phyloP scores from a whole-genome alignment of 1,140 invertebrate genomes.

The Gryon sp. region DNA sequence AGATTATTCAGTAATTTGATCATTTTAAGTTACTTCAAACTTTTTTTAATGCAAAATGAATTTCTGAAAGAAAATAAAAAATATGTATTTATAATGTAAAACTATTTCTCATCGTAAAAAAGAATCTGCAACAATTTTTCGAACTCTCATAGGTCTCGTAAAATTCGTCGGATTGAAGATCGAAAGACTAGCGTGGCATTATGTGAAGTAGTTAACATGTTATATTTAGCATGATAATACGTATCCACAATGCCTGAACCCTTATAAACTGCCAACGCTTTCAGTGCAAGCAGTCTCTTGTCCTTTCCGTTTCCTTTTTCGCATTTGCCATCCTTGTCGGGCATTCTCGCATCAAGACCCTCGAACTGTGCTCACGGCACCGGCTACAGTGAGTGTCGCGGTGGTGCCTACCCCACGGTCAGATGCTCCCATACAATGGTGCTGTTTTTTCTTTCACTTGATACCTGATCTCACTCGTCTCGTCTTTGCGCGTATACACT shows the following conservation, averaged over 20 bases:
- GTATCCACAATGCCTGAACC: constrained; percentile 76
- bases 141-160: constrained; percentile 44
- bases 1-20: too few relatives aligned
- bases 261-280: constrained; percentile 80
- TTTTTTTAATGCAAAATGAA: too few relatives aligned
- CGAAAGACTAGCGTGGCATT: constrained; percentile 67
- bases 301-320: constrained; percentile 64
- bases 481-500: constrained; percentile 39
- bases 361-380: constrained; percentile 50
- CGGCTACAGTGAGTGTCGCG: constrained; percentile 63
- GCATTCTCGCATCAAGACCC: constrained; percentile 29
- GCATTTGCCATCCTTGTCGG: constrained; percentile 40
- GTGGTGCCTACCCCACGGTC: constrained; percentile 74
- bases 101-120: constrained; percentile 27
- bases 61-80: too few relatives aligned
- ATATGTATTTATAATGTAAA: too few relatives aligned
- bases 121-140: constrained; percentile 22
- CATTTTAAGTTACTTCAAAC: too few relatives aligned
- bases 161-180: constrained; percentile 55
- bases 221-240: constrained; percentile 81
- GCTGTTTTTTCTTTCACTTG: constrained; percentile 72
- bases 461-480: constrained; percentile 75
- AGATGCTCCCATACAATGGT: constrained; percentile 77
- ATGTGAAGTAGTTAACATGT: constrained; percentile 80
- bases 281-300: constrained; percentile 67